Conservation (phyloP, 2,113 vertebrate species). For the Cervus canadensis region DNA sequence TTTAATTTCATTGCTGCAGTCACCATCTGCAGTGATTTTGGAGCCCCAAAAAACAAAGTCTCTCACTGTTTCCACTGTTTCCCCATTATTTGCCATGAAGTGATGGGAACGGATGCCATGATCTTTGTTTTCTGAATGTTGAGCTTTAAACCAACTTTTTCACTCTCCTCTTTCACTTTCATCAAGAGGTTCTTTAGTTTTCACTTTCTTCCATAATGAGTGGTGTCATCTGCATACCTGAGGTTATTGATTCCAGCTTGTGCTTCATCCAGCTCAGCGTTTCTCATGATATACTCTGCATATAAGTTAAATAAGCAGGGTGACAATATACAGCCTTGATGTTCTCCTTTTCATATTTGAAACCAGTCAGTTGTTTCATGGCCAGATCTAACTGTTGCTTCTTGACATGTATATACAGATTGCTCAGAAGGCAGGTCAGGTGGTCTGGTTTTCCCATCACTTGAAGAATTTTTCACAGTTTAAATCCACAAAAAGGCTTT, state of each 20-base stretch:
- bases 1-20: background rate
- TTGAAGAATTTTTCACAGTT: background rate
- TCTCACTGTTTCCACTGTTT: background rate
- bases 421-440: background rate
- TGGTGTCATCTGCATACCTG: background rate
- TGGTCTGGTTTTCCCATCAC: background rate
- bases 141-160: background rate
- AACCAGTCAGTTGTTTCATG: background rate
- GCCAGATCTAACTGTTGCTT: background rate
- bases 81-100: background rate
- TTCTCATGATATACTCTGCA: background rate
- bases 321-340: too few relatives aligned
- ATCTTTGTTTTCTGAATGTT: background rate
- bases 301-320: background rate
- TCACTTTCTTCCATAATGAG: background rate
- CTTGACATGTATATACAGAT: background rate
- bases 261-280: background rate
- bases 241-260: background rate
- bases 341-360: too few relatives aligned
- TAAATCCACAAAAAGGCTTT: background rate
- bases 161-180: background rate
- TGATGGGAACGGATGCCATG: background rate
- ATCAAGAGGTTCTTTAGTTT: background rate
- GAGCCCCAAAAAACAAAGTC: accelerated
- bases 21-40: background rate